Evolutionary conservation across 2,797 vertebrate species (phyloP).

Genomic region (Phrynocephalus guinanensis): DNA sequence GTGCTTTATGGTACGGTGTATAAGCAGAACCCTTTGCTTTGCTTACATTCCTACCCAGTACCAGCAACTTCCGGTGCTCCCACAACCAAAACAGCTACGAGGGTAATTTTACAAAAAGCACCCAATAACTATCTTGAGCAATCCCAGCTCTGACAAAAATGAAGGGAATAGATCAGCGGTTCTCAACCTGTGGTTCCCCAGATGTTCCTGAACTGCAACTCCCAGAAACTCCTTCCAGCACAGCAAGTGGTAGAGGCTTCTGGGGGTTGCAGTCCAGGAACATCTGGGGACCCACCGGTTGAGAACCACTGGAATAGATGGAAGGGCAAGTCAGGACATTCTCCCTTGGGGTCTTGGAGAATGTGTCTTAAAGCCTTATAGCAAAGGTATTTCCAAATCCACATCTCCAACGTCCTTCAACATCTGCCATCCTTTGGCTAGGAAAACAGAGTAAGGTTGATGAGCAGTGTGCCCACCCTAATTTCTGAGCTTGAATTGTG

Average conservation of each 20-base stretch:
- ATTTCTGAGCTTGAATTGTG: not conserved
- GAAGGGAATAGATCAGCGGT: not conserved
- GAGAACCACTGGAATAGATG: not conserved
- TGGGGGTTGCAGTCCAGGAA: too few species aligned
- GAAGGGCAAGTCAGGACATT: not conserved
- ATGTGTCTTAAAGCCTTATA: not conserved
- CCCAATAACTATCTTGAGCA: not conserved
- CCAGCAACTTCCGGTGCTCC: too few species aligned
- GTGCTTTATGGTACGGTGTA: too few species aligned
- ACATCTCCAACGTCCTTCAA: not conserved
- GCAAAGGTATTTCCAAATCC: not conserved
- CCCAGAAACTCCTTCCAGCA: too few species aligned
- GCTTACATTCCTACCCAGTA: too few species aligned
- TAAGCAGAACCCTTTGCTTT: too few species aligned
- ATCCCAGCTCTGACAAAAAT: not conserved
- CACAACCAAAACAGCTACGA: not conserved
- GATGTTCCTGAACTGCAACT: too few species aligned
- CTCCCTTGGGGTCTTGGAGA: not conserved
- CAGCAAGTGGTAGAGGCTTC: too few species aligned
- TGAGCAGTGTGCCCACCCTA: not conserved
- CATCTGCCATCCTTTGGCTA: not conserved
- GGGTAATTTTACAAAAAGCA: not conserved
- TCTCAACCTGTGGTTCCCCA: too few species aligned
- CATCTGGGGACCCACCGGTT: too few species aligned
- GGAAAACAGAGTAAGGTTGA: constrained; percentile 2